Conservation (phyloP, 2,113 vertebrate genomes). For the Spilogale gracilis region DNA sequence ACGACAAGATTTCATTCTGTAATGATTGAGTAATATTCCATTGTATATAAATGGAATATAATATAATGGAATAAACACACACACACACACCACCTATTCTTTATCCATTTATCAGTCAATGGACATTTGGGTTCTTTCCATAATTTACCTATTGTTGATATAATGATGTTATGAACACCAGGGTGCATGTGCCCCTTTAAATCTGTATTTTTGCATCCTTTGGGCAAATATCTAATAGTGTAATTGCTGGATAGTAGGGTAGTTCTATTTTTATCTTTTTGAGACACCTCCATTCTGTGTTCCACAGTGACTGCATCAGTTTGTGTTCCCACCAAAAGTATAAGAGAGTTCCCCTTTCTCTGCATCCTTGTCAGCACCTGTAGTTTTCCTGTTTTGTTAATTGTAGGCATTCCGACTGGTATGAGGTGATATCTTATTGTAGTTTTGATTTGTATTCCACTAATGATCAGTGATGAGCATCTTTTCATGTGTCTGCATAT, state of each 20-base stretch:
- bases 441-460: background rate
- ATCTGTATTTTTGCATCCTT: background rate
- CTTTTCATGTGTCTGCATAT: background rate
- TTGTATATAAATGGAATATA: background rate
- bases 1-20: background rate
- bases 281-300: background rate
- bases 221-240: background rate
- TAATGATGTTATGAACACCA: background rate
- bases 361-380: background rate
- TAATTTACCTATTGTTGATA: background rate
- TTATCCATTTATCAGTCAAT: background rate
- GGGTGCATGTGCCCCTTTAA: background rate
- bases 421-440: background rate
- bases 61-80: too few species aligned
- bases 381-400: background rate
- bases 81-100: too few species aligned
- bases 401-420: background rate
- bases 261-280: background rate
- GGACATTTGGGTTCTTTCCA: background rate
- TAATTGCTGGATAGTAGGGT: background rate
- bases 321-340: background rate
- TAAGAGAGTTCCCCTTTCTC: background rate
- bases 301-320: background rate
- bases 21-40: background rate
- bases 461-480: background rate